Evolutionary conservation across 1,140 invertebrate species (phyloP), one percentile per base, ranked within the genome.

Genomic region (Polyergus mexicanus): DNA sequence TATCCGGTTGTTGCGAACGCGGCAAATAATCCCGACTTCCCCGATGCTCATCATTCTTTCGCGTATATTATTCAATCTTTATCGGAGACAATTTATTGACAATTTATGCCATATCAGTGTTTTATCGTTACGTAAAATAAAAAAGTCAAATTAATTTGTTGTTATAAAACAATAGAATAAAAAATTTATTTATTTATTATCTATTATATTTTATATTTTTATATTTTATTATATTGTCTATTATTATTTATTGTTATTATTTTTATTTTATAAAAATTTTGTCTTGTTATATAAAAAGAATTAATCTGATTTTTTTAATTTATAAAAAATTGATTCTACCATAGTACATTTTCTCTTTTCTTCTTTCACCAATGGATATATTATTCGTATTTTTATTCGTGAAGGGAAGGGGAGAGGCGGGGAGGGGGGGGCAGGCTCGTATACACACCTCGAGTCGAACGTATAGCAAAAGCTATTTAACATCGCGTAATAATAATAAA

Each of bases 401-500:
- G 16, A 19, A 35, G 13, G 28, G 47, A n/a, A n/a, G n/a, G n/a
- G n/a, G n/a, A n/a, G n/a, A n/a, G n/a, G n/a, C n/a, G n/a, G n/a
- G n/a, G n/a, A n/a, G n/a, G n/a, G n/a, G n/a, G n/a, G 13, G n/a
- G 47, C 32, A n/a, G 16, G 5, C 10, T 25, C 62, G 13, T 7
- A 7, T 28, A 51, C 19, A 51, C 3, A 44, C 1, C 25, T 35
- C 58, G 41, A 32, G 25, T 51, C 35, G 16, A 11, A 69, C 78
- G 25, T 28, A 44, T 28, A 25, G 38, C 38, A 62, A 72, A 25
- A n/a, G 68, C 62, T 74, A 74, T 83, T 83, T 74, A 83, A 83
- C 68, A 74, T 72, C 38, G 54, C 35, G 51, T 56, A 80, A 83
- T 74, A 83, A 83, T 74, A 74, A 74, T 83, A 72, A 83, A 83